A percentile compares a stretch with the other conserved stretches of the same genome.
These are phyloP conservation scores for Cosmia pyralina DNA, from an alignment of 2,888 invertebrate species.

Conservation along the genomic window DNA sequence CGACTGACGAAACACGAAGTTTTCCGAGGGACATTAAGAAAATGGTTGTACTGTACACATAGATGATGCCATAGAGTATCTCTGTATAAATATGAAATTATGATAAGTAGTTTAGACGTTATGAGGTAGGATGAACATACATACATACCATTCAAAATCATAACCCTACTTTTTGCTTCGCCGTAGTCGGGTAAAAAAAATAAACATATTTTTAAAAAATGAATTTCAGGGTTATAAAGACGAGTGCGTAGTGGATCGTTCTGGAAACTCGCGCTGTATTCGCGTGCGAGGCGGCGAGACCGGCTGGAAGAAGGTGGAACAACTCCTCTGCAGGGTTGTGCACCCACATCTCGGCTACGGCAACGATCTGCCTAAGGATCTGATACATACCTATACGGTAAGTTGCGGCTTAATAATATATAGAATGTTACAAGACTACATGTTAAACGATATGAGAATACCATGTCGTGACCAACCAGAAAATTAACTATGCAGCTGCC, in stretches of 20 bases:
- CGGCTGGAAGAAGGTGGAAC: slow-evolving; percentile 80
- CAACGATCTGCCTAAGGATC: slow-evolving; percentile 66
- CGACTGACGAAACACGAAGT: too few relatives aligned
- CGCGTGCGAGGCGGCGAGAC: slow-evolving; percentile 80
- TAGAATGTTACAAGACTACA: too few relatives aligned
- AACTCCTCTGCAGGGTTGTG: slow-evolving; percentile 78
- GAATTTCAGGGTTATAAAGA: slow-evolving; percentile 94
- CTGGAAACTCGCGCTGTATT: slow-evolving; percentile 73
- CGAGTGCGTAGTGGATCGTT: slow-evolving; percentile 89
- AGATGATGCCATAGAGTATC: too few relatives aligned
- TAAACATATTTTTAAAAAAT: neutral
- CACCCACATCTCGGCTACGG: slow-evolving; percentile 84
- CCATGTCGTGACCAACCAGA: neutral
- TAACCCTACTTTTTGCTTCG: too few relatives aligned
- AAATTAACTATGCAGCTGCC: neutral
- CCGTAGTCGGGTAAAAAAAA: too few relatives aligned
- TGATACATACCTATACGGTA: slow-evolving; percentile 80
- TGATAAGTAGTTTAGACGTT: too few relatives aligned
- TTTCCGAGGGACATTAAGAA: too few relatives aligned
- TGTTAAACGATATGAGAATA: too few relatives aligned
- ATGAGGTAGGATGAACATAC: too few relatives aligned
- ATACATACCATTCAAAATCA: too few relatives aligned
- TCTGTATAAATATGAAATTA: too few relatives aligned
- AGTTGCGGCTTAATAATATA: slow-evolving; percentile 51
- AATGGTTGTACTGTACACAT: too few relatives aligned